Evolutionary conservation across 2,113 vertebrate genomes (phyloP), one percentile per base, ranked within the genome.

Genomic region (Damaliscus lunatus): DNA sequence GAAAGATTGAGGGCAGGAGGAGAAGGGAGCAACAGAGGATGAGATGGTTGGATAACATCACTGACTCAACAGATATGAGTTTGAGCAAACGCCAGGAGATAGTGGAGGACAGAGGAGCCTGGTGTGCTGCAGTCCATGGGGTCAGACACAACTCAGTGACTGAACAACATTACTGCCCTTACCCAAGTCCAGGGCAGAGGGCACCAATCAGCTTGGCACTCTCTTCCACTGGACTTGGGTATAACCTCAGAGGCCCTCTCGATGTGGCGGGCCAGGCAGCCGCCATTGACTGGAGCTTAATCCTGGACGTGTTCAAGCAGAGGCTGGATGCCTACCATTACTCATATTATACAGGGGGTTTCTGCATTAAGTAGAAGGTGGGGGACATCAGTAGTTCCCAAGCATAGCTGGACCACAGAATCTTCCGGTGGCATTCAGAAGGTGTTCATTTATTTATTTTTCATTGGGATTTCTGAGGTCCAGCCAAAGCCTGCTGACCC

Each of bases 381-480:
- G 13, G n/a, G 29, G 9, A 12, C 71, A 33, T 13, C 23, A 71
- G 2, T 90, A 48, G 13, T 95, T 92, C 3, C n/a, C 25, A 84
- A 55, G 14, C 33, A 33, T 5, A 31, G 10, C 6, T 31, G 8
- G 53, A 43, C 16, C 74, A 90, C 15, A 31, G n/a, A 43, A 64
- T 27, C 80, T 60, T 83, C 57, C 4, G 1, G 29, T 62, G 19
- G 4, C 71, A 50, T 88, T 81, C 46, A 53, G 62, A 93, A 80
- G 16, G 5, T 80, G 13, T 57, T 90, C 29, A 23, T n/a, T 78
- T 85, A 19, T 84, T 87, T 64, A 83, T 31, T 92, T 94, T 97
- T 92, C 40, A 89, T n/a, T 43, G 91, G 71, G 52, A 84, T 90
- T 46, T 36, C n/a, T 48, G 33, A 93, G 43, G 43, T 93, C 50